Evolutionary conservation across 2,797 vertebrate genomes (phyloP).

Genomic region (Ctenosaura bakeri): DNA sequence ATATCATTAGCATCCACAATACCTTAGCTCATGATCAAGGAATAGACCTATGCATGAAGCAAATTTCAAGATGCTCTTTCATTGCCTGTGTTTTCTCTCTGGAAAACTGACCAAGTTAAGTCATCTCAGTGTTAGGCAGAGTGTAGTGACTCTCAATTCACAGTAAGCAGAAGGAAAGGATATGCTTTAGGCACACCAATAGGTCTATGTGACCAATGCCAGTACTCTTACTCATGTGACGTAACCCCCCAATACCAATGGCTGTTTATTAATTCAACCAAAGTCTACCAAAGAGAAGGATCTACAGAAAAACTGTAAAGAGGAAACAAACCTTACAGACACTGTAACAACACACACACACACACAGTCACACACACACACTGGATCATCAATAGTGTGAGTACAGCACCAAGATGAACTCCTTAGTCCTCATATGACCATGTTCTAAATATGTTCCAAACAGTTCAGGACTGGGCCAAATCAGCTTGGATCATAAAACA

Average conservation of each 20-base stretch:
- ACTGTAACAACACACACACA: no score
- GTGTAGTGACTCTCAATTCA: not conserved
- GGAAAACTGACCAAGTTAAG: not conserved
- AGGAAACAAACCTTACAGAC: not conserved
- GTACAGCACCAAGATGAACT: not conserved
- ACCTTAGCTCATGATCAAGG: not conserved
- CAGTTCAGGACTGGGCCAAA: not conserved
- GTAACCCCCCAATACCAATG: not conserved
- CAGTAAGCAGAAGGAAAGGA: not conserved
- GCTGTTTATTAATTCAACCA: not conserved
- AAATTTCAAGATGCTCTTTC: not conserved
- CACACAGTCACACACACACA: no score
- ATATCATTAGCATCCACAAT: not conserved
- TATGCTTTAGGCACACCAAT: not conserved
- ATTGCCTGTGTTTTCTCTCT: not conserved
- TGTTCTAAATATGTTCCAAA: not conserved
- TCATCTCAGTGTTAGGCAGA: not conserved
- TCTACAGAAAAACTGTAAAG: not conserved
- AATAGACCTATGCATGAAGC: not conserved
- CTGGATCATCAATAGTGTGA: not conserved
- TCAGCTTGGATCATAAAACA: not conserved
- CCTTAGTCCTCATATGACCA: not conserved
- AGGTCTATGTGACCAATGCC: not conserved
- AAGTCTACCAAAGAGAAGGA: not conserved
- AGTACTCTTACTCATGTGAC: not conserved